A percentile compares a stretch with the other conserved stretches of the same genome.
These are phyloP conservation scores for Nicator chloris DNA, from an alignment of 2,113 vertebrate species.

Conservation along the genomic window DNA sequence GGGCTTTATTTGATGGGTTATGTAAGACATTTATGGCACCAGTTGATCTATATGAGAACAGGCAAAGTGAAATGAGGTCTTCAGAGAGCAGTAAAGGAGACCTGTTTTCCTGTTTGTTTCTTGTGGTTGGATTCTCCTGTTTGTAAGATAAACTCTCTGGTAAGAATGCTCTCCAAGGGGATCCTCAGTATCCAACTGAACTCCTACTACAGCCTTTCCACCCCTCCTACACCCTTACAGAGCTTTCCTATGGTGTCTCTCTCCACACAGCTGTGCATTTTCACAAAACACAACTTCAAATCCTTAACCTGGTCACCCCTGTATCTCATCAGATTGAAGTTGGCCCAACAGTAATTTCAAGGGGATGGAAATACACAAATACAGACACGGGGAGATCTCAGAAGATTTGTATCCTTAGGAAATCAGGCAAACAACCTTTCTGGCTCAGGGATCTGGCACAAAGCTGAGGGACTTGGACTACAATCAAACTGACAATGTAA, in stretches of 20 bases:
- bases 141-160: neutral
- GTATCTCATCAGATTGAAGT: neutral
- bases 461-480: conserved; percentile 64
- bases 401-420: conserved; percentile 2
- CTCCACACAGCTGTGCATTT: neutral
- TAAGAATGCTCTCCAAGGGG: neutral
- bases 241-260: neutral
- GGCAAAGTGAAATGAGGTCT: neutral
- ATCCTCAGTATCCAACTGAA: neutral
- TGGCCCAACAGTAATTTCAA: neutral
- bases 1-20: neutral
- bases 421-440: conserved; percentile 45
- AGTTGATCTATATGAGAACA: neutral
- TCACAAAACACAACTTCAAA: neutral
- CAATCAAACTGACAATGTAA: conserved; percentile 57
- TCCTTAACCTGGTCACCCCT: neutral
- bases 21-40: neutral
- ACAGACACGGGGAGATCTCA: neutral
- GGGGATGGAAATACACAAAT: neutral
- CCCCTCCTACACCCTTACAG: neutral
- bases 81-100: neutral
- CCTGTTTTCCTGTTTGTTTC: neutral
- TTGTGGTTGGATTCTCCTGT: neutral
- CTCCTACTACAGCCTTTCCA: neutral
- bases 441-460: conserved; percentile 59